These are phyloP conservation scores for Drosophila lutescens DNA, from an alignment of 2,888 invertebrate species.

Conservation along the genomic window DNA sequence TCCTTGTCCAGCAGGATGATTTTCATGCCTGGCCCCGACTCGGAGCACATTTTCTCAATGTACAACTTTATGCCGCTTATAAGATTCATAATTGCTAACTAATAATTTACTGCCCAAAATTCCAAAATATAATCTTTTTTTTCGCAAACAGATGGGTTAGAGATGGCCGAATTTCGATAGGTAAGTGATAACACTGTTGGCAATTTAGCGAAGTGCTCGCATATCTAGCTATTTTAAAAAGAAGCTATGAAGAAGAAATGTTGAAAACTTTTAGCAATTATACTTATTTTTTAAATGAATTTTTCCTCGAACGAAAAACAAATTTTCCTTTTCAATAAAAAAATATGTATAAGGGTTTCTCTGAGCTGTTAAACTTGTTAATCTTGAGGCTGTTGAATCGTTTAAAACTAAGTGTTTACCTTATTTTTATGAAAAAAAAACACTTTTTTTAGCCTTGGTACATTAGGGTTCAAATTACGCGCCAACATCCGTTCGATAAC, in stretches of 20 bases:
- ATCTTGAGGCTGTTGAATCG: too few species aligned
- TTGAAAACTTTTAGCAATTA: too few species aligned
- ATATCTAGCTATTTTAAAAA: background rate
- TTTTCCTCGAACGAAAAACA: too few species aligned
- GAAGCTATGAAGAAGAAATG: background rate
- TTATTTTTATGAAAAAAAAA: too few species aligned
- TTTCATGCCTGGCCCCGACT: conserved; percentile 99
- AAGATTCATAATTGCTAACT: conserved; percentile 90
- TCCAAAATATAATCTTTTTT: conserved; percentile 9
- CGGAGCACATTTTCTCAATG: conserved; percentile 98
- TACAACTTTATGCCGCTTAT: conserved; percentile 96
- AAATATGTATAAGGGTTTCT: too few species aligned
- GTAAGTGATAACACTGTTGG: conserved; percentile 10
- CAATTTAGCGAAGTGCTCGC: too few species aligned
- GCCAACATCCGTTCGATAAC: background rate
- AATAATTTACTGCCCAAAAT: conserved; percentile 10
- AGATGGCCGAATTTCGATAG: conserved; percentile 7
- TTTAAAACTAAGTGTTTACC: too few species aligned
- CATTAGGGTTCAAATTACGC: background rate
- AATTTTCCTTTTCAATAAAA: too few species aligned
- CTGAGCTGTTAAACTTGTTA: too few species aligned
- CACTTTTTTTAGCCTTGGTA: background rate
- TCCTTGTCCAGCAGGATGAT: conserved; percentile 98
- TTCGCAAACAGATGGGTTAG: conserved; percentile 33
- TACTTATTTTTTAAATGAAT: too few species aligned